Percentiles rank a stretch among this genome's conserved stretches.
Evolutionary conservation across 2,113 vertebrate genomes (phyloP).

Genomic region (Nycticorax nycticorax): DNA sequence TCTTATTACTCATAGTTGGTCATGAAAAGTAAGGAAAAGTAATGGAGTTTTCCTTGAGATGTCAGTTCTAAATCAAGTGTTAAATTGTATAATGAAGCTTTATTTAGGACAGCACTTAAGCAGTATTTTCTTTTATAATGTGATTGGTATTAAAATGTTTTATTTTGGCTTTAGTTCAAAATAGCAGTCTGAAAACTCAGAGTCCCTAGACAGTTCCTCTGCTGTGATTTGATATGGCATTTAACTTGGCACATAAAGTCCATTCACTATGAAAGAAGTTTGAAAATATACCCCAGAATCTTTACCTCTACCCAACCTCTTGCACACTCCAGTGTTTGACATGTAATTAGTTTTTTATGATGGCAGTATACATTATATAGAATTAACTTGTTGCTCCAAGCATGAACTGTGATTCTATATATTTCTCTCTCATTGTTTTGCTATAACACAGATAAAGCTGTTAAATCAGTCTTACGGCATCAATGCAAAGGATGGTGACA

Average conservation of each 20-base stretch:
- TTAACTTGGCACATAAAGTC: background rate
- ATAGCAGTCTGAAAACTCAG: background rate
- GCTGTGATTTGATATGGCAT: background rate
- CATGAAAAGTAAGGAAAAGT: background rate
- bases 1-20: background rate
- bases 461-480: background rate
- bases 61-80: background rate
- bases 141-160: background rate
- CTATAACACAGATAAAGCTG: background rate
- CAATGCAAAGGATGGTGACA: background rate
- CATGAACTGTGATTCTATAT: background rate
- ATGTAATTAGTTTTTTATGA: background rate
- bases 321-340: background rate
- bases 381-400: background rate
- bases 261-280: background rate
- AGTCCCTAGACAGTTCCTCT: background rate
- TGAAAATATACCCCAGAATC: background rate
- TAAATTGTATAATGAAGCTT: background rate
- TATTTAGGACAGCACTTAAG: background rate
- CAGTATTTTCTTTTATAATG: background rate
- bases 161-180: background rate
- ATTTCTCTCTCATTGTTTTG: background rate
- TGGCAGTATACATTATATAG: background rate
- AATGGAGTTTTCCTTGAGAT: background rate
- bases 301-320: background rate